Evolutionary conservation across 2,797 vertebrate species (phyloP).

Genomic region (Dipus sagitta): DNA sequence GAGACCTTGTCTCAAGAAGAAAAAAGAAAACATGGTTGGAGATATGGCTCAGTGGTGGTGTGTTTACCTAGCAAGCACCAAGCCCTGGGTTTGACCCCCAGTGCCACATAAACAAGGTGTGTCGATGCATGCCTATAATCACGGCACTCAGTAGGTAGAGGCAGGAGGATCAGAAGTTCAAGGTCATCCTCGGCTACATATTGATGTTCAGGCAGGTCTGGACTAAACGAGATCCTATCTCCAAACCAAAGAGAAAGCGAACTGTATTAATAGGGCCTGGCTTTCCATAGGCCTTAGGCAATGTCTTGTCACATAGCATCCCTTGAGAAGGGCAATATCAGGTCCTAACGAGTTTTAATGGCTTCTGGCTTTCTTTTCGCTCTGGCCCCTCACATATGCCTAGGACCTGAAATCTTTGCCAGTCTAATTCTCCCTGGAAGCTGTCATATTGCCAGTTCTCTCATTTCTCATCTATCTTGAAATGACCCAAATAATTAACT

Average conservation of each 20-base stretch:
- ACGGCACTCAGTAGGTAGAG: background rate
- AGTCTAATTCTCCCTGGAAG: conserved; percentile 40
- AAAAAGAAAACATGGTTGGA: no score
- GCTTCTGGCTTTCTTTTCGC: background rate
- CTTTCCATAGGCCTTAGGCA: background rate
- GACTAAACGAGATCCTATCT: background rate
- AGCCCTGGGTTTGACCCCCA: no score
- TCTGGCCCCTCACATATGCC: background rate
- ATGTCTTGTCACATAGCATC: background rate
- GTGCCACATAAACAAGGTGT: no score
- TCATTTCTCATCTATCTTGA: conserved; percentile 45
- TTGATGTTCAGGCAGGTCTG: background rate
- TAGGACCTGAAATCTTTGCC: conserved; percentile 17
- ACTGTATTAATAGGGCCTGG: background rate
- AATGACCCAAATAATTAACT: background rate
- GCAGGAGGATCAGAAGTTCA: background rate
- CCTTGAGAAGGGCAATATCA: background rate
- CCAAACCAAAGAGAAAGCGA: background rate
- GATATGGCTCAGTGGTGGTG: background rate
- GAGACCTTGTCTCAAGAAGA: no score
- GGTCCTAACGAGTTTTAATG: background rate
- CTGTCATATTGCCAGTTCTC: conserved; percentile 18
- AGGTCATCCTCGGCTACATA: background rate
- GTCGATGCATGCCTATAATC: background rate
- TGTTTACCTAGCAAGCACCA: no score